A percentile compares a stretch with the other conserved stretches of the same genome.
phyloP scores from a whole-genome alignment of 2,888 invertebrate genomes.

The Metopia argyrocephala region DNA sequence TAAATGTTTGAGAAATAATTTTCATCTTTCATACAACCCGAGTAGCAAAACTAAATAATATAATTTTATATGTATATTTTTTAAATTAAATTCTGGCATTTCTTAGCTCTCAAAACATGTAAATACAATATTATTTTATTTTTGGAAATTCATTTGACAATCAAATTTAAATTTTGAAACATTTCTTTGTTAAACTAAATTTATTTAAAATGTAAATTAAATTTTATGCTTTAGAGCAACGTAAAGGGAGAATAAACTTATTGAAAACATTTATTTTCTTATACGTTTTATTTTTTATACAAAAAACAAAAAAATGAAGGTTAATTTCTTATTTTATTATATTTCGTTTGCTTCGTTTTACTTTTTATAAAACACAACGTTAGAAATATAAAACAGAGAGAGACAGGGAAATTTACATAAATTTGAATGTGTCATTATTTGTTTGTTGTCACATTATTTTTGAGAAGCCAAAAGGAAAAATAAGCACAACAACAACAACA shows the following conservation, averaged over 20 bases:
- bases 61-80: too few species aligned
- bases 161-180: neutral
- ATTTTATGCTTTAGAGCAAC: neutral
- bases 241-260: neutral
- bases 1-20: too few species aligned
- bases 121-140: too few species aligned
- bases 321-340: neutral
- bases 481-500: neutral
- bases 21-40: too few species aligned
- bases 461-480: neutral
- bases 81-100: too few species aligned
- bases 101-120: too few species aligned
- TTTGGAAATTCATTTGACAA: neutral
- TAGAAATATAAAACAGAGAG: neutral
- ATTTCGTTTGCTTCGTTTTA: neutral
- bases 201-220: neutral
- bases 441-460: constrained; percentile 37
- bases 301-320: neutral
- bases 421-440: constrained; percentile 45
- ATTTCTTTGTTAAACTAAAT: neutral
- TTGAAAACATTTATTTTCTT: constrained; percentile 6
- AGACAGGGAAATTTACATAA: constrained; percentile 31
- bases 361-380: neutral
- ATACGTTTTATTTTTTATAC: neutral
- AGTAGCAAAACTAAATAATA: too few species aligned